Percentiles rank a stretch among this genome's conserved stretches.
phyloP scores from a whole-genome alignment of 2,888 invertebrate genomes.

The Chromoteleia sp. region DNA sequence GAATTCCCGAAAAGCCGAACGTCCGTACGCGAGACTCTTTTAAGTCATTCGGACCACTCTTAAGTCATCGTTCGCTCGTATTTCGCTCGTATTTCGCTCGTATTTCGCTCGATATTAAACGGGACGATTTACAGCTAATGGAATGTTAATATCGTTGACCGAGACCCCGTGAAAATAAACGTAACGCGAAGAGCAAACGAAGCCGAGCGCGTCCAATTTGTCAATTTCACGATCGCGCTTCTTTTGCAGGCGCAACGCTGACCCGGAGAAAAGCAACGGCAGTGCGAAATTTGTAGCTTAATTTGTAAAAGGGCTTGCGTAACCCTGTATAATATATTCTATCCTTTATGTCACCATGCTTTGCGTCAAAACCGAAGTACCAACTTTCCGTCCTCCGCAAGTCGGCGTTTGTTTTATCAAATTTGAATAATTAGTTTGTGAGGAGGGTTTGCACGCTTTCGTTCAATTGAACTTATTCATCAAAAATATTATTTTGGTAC shows the following conservation, averaged over 20 bases:
- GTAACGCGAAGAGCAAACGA: not conserved
- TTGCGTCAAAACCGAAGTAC: slow-evolving; percentile 59
- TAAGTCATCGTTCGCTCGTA: no score
- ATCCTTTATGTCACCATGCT: slow-evolving; percentile 66
- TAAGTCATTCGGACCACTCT: no score
- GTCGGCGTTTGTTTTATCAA: slow-evolving; percentile 58
- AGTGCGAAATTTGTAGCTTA: slow-evolving; percentile 59
- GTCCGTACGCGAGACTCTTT: no score
- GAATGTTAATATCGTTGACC: no score
- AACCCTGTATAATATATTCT: slow-evolving; percentile 63
- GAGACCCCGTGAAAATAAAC: no score
- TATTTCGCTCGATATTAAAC: no score
- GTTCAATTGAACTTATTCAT: slow-evolving; percentile 17
- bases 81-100: no score
- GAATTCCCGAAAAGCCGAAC: no score
- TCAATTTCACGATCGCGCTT: slow-evolving; percentile 45
- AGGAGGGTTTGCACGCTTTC: slow-evolving; percentile 41
- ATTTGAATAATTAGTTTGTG: slow-evolving; percentile 65
- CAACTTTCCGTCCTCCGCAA: slow-evolving; percentile 49
- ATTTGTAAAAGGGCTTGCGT: slow-evolving; percentile 62
- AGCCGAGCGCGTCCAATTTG: slow-evolving; percentile 24
- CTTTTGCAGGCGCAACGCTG: slow-evolving; percentile 51
- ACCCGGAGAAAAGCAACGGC: slow-evolving; percentile 52
- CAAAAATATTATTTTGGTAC: slow-evolving; percentile 30
- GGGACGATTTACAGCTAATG: no score